Evolutionary conservation across 2,797 vertebrate genomes (phyloP).

Genomic region (Hippopotamyrus pictus): DNA sequence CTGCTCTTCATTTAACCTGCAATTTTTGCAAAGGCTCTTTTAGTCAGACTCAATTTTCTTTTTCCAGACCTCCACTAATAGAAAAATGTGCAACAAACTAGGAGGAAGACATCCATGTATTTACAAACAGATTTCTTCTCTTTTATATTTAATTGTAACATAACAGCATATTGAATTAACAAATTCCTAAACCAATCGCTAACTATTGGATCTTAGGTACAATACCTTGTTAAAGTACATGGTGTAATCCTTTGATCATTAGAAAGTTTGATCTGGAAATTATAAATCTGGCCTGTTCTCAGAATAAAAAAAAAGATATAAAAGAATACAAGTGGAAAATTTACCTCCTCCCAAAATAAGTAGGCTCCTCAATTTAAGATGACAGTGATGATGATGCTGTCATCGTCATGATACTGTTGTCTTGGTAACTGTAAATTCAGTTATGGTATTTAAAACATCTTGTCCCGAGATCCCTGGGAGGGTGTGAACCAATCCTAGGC

Average conservation of each 20-base stretch:
- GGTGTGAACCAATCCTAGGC: background rate
- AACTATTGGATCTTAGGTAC: background rate
- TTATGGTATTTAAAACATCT: background rate
- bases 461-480: background rate
- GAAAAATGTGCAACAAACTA: background rate
- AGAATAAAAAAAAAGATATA: background rate
- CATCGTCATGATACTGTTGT: background rate
- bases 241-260: background rate
- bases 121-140: background rate
- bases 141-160: background rate
- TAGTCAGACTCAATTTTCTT: background rate
- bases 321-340: background rate
- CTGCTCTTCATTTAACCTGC: background rate
- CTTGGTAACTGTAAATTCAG: background rate
- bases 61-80: background rate
- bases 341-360: background rate
- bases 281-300: background rate
- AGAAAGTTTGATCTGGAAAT: background rate
- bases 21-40: background rate
- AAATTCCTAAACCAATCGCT: background rate
- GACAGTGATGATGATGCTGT: background rate
- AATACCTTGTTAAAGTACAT: background rate
- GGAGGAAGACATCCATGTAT: background rate
- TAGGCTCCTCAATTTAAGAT: background rate
- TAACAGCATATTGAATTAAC: background rate